Conservation (phyloP, 2,113 vertebrate species). For the Myrmecobius fasciatus region DNA sequence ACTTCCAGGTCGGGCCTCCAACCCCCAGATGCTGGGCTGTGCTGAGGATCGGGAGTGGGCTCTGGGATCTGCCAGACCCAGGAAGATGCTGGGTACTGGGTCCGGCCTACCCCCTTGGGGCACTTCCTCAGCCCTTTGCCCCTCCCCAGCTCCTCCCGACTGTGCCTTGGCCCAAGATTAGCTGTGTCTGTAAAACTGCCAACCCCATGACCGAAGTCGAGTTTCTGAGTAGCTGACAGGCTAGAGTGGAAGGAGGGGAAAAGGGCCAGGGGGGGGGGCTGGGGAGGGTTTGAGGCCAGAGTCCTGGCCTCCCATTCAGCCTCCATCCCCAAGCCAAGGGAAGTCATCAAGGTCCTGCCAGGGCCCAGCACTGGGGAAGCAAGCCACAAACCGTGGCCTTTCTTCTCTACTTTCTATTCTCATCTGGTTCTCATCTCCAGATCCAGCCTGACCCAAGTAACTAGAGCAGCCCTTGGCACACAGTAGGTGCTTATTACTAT, state of each 20-base stretch:
- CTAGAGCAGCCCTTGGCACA: neutral
- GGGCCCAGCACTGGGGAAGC: no score
- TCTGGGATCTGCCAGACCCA: neutral
- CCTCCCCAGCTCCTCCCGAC: neutral
- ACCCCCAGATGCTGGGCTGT: neutral
- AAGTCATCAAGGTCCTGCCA: neutral
- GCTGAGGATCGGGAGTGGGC: neutral
- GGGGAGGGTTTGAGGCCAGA: no score
- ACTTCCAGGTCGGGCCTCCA: no score
- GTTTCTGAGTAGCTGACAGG: neutral
- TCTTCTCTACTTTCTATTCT: neutral
- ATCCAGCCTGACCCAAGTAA: neutral
- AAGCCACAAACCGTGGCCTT: neutral
- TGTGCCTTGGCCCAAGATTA: neutral
- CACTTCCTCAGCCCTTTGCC: neutral
- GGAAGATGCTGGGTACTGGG: neutral
- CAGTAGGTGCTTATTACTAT: neutral
- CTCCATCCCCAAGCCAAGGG: neutral
- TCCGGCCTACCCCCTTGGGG: neutral
- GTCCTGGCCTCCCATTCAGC: neutral
- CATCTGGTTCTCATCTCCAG: neutral
- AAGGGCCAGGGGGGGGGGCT: neutral
- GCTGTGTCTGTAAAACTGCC: neutral
- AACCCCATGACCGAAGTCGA: neutral
- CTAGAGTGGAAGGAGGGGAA: neutral